phyloP scores from a whole-genome alignment of 2,888 invertebrate genomes.

The Drosophila koepferae region DNA sequence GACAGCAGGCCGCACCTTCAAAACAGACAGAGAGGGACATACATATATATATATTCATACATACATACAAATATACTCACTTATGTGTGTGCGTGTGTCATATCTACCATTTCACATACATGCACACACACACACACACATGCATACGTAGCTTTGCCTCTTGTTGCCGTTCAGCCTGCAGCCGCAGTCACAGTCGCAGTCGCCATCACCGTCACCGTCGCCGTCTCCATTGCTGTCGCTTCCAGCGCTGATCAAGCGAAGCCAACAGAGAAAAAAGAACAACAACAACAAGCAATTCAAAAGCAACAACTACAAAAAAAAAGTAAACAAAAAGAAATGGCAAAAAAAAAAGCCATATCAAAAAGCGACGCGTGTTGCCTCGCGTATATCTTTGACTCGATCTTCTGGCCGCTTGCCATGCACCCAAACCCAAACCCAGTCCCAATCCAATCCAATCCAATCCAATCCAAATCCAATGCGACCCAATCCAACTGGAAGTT shows the following conservation, averaged over 20 bases:
- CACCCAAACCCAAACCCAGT: conserved; percentile 16
- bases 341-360: conserved; percentile 26
- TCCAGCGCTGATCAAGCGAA: conserved; percentile 49
- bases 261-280: conserved; percentile 32
- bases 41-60: conserved; percentile 8
- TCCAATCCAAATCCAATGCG: conserved; percentile 11
- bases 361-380: conserved; percentile 69
- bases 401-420: conserved; percentile 55
- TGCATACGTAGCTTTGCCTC: conserved; percentile 44
- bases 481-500: conserved; percentile 6
- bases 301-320: conserved; percentile 2
- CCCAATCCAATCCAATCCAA: conserved; percentile 3
- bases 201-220: conserved; percentile 4
- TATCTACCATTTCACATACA: conserved; percentile 46
- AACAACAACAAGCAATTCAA: conserved; percentile 39
- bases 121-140: not conserved
- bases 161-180: conserved; percentile 12
- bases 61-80: conserved; percentile 17
- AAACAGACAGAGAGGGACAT: conserved; percentile 36
- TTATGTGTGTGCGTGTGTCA: conserved; percentile 3
- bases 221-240: conserved; percentile 19
- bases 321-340: conserved; percentile 9
- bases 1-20: conserved; percentile 72
- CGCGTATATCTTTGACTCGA: conserved; percentile 69
- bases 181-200: not conserved